A percentile compares a stretch with the other conserved stretches of the same genome.
These are phyloP conservation scores for Hyaena hyaena DNA, from an alignment of 2,113 vertebrate genomes.

Conservation along the genomic window DNA sequence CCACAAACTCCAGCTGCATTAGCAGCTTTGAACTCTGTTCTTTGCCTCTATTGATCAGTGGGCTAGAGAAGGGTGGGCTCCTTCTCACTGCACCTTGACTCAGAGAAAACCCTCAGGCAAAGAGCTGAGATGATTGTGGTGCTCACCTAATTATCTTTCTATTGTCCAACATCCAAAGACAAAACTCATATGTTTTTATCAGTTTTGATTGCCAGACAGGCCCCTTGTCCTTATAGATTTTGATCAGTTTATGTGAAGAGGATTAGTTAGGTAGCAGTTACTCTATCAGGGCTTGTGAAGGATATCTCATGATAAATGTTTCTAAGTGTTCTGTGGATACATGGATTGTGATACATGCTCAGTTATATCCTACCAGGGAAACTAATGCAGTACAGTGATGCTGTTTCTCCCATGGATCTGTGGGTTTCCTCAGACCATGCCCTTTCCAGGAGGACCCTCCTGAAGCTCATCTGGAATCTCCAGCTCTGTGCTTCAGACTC, in stretches of 20 bases:
- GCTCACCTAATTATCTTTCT: not conserved
- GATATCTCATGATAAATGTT: not conserved
- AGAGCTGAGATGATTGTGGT: not conserved
- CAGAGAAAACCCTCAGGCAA: not conserved
- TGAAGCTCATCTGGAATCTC: not conserved
- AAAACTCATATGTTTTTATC: not conserved
- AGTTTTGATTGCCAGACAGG: not conserved
- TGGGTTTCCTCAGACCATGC: not conserved
- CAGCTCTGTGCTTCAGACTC: not conserved
- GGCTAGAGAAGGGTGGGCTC: not conserved
- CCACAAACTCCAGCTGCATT: not conserved
- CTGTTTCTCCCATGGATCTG: accelerated
- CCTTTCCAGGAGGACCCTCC: not conserved
- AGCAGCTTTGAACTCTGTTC: not conserved
- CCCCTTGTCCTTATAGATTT: not conserved
- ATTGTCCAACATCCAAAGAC: not conserved
- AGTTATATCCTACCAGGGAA: not conserved
- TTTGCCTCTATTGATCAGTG: not conserved
- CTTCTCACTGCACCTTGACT: not conserved
- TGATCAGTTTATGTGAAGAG: not conserved
- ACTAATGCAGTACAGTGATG: accelerated
- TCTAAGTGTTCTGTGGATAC: not conserved
- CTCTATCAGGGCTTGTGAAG: not conserved
- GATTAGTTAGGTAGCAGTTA: not conserved
- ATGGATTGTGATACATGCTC: not conserved